These are phyloP conservation scores for Paraescarpia echinospica DNA, from an alignment of 1,140 invertebrate genomes.

Conservation along the genomic window DNA sequence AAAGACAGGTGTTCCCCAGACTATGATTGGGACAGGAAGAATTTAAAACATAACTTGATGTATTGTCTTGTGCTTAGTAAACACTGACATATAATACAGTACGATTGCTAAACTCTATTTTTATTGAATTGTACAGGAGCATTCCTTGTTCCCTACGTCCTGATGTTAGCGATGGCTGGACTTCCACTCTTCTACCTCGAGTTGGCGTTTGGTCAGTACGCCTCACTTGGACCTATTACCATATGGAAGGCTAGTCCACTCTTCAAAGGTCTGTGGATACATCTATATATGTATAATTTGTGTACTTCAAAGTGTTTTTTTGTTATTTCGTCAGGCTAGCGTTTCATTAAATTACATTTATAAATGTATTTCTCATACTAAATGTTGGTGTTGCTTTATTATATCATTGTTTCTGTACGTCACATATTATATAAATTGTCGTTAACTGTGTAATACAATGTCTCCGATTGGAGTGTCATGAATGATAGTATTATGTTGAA, in stretches of 20 bases:
- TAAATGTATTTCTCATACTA: too few relatives aligned
- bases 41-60: too few relatives aligned
- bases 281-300: background rate
- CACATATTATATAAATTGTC: background rate
- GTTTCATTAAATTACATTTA: background rate
- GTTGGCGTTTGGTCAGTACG: slow-evolving; percentile 59
- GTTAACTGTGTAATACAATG: background rate
- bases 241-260: slow-evolving; percentile 89
- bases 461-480: background rate
- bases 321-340: background rate
- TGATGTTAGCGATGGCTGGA: slow-evolving; percentile 56
- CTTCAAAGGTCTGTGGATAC: slow-evolving; percentile 76
- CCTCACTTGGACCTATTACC: slow-evolving; percentile 55
- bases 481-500: background rate
- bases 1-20: too few relatives aligned
- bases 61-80: background rate
- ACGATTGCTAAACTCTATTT: background rate
- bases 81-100: background rate
- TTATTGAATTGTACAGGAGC: slow-evolving; percentile 42
- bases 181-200: slow-evolving; percentile 62
- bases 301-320: background rate
- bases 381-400: too few relatives aligned
- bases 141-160: slow-evolving; percentile 57
- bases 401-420: background rate
- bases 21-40: too few relatives aligned